Percentiles rank a stretch among this genome's conserved stretches.
These are phyloP conservation scores for Tragelaphus imberbis DNA, from an alignment of 2,113 vertebrate genomes.

Conservation along the genomic window DNA sequence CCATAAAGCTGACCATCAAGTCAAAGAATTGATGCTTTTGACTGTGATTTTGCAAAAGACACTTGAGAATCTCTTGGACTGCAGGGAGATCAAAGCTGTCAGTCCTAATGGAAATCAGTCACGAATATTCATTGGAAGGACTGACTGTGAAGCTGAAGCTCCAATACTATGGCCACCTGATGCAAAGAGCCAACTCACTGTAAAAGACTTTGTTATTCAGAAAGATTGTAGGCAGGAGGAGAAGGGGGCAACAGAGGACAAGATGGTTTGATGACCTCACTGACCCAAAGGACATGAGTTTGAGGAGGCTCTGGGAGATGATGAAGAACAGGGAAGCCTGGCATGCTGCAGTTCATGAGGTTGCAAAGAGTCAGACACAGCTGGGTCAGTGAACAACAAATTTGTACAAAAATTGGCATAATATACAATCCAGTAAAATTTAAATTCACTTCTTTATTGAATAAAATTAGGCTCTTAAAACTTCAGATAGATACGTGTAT, in stretches of 20 bases:
- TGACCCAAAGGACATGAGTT: not conserved
- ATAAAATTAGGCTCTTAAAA: not conserved
- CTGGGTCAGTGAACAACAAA: not conserved
- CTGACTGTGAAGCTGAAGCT: not conserved
- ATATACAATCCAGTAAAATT: not conserved
- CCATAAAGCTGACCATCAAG: not conserved
- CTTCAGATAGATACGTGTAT: not conserved
- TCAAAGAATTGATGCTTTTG: not conserved
- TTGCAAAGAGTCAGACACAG: not conserved
- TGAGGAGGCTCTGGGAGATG: not conserved
- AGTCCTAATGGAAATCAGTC: not conserved
- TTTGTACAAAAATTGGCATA: not conserved
- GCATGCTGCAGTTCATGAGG: not conserved
- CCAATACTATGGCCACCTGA: not conserved
- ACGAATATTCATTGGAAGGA: not conserved
- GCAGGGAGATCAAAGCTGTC: not conserved
- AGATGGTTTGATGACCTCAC: not conserved
- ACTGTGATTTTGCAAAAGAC: not conserved
- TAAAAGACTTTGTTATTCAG: not conserved
- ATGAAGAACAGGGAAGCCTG: not conserved
- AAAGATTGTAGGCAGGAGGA: not conserved
- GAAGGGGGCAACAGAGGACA: not conserved
- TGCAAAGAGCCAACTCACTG: not conserved
- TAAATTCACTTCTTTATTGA: not conserved
- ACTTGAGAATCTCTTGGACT: not conserved